Conservation (phyloP, 1,140 invertebrate genomes). For the Archivesica marissinica region DNA sequence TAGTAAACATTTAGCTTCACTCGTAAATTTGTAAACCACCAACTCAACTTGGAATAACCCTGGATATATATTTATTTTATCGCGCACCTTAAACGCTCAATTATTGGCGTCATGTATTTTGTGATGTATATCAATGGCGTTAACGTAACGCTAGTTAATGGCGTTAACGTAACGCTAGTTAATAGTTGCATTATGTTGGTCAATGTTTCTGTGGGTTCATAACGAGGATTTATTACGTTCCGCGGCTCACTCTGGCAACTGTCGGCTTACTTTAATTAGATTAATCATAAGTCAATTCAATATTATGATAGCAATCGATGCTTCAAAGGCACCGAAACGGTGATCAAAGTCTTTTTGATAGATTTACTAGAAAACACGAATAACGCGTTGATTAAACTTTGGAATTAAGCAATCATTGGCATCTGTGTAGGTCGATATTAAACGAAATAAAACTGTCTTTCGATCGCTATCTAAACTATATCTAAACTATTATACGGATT, state of each 20-base stretch:
- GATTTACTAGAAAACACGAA: constrained; percentile 47
- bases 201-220: too few species aligned
- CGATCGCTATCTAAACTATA: not conserved
- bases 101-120: too few species aligned
- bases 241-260: not conserved
- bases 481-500: constrained; percentile 18
- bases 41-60: too few species aligned
- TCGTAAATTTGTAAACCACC: too few species aligned
- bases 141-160: too few species aligned
- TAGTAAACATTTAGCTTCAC: too few species aligned
- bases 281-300: constrained; percentile 57
- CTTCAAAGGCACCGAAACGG: constrained; percentile 17
- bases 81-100: too few species aligned
- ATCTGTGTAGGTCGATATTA: not conserved
- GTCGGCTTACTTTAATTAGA: constrained; percentile 54
- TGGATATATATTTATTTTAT: too few species aligned
- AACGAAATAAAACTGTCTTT: not conserved
- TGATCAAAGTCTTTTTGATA: constrained; percentile 53
- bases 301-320: constrained; percentile 36
- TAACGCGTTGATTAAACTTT: constrained; percentile 58
- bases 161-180: too few species aligned
- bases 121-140: too few species aligned
- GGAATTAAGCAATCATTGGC: constrained; percentile 32
- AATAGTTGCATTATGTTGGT: too few species aligned
- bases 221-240: not conserved